Conservation (phyloP, 2,113 vertebrate species). For the Heterotis niloticus region DNA sequence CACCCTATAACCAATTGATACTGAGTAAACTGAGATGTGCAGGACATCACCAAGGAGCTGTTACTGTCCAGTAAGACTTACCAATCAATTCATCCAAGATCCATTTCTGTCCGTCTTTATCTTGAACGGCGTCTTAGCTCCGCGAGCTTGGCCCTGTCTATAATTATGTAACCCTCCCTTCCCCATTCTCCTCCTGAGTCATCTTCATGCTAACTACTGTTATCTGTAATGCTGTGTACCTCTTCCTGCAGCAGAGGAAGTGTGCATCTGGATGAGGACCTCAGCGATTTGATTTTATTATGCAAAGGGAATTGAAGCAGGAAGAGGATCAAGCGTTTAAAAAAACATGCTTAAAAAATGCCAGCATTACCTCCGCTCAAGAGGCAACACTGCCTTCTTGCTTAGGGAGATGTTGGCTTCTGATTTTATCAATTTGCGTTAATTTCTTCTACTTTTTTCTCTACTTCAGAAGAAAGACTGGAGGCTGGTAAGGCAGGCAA, state of each 20-base stretch:
- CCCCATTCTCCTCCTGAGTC: slow-evolving; percentile 8
- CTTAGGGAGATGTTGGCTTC: neutral
- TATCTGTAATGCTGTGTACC: slow-evolving; percentile 46
- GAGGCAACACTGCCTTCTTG: neutral
- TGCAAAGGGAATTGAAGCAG: slow-evolving; percentile 33
- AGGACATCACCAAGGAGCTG: neutral
- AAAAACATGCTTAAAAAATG: slow-evolving; percentile 30
- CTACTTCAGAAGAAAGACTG: neutral
- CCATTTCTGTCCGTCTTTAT: too few relatives aligned
- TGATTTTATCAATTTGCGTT: neutral
- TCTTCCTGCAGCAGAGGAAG: slow-evolving; percentile 57
- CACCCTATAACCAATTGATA: neutral
- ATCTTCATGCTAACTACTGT: slow-evolving; percentile 55
- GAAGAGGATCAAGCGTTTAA: slow-evolving; percentile 34
- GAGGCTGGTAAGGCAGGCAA: slow-evolving; percentile 11
- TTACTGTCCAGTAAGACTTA: neutral
- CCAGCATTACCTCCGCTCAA: neutral
- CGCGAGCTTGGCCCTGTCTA: neutral
- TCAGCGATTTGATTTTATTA: slow-evolving; percentile 50
- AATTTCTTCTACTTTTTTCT: slow-evolving; percentile 28
- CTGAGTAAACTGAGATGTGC: neutral
- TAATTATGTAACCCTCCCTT: neutral
- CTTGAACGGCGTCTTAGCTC: neutral
- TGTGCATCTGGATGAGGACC: slow-evolving; percentile 35
- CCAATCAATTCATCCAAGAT: neutral